phyloP scores from a whole-genome alignment of 2,797 vertebrate species.

The Pseudomugil tenellus region DNA sequence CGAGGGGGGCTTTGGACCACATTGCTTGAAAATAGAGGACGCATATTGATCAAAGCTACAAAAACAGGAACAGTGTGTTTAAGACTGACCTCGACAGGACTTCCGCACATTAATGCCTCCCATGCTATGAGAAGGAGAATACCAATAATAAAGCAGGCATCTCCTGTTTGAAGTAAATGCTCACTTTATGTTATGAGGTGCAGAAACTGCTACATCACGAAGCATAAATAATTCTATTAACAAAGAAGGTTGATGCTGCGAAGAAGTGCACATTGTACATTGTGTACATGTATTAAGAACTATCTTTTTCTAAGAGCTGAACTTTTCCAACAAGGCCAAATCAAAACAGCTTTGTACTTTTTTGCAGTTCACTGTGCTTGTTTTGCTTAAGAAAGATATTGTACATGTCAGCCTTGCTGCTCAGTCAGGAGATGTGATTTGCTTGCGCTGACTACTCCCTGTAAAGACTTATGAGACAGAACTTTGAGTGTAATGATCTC shows the following conservation, averaged over 20 bases:
- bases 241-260: slow-evolving; percentile 3
- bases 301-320: not conserved
- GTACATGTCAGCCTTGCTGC: not conserved
- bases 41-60: slow-evolving; percentile 29
- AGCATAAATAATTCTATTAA: slow-evolving; percentile 9
- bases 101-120: slow-evolving; percentile 30
- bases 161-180: slow-evolving; percentile 23
- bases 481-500: not conserved
- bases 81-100: slow-evolving; percentile 44
- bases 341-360: too few relatives aligned
- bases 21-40: slow-evolving; percentile 4
- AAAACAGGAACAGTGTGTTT: slow-evolving; percentile 29
- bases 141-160: slow-evolving; percentile 31
- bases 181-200: slow-evolving; percentile 8
- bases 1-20: slow-evolving; percentile 1
- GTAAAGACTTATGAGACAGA: slow-evolving; percentile 1
- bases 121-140: slow-evolving; percentile 34
- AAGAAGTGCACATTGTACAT: not conserved
- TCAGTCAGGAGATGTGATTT: not conserved
- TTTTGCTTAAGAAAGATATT: not conserved
- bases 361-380: not conserved
- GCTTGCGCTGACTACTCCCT: not conserved
- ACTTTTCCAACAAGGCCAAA: not conserved
- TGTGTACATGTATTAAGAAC: not conserved
- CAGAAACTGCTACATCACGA: too few relatives aligned